A percentile compares a stretch with the other conserved stretches of the same genome.
Evolutionary conservation across 2,797 vertebrate species (phyloP).

Genomic region (Ctenochaetus hawaiiensis): DNA sequence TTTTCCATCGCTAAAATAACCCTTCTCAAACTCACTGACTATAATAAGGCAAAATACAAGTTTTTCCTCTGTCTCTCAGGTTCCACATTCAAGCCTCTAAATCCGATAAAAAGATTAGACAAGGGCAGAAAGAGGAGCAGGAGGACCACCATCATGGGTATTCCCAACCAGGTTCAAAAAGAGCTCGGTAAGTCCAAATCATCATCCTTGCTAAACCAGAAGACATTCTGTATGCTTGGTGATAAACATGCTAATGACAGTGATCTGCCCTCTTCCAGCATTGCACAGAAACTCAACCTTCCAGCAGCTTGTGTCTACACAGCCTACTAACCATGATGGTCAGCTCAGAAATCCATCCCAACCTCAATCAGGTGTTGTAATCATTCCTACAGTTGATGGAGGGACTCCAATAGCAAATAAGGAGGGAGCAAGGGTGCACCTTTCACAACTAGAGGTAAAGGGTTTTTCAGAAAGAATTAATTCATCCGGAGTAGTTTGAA

Average conservation of each 20-base stretch:
- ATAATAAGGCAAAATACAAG: neutral
- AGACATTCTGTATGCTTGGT: neutral
- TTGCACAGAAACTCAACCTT: conserved; percentile 79
- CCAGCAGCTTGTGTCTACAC: conserved; percentile 67
- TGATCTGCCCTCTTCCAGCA: conserved; percentile 63
- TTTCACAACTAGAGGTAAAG: conserved; percentile 88
- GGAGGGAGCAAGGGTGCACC: conserved; percentile 87
- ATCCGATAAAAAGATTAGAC: conserved; percentile 81
- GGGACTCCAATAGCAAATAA: conserved; percentile 69
- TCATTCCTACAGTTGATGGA: conserved; percentile 90
- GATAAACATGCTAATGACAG: conserved; percentile 16
- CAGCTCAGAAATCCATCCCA: conserved; percentile 38
- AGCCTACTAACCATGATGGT: conserved; percentile 48
- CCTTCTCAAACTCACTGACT: conserved; percentile 2
- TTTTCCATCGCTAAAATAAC: neutral
- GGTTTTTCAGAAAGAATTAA: neutral
- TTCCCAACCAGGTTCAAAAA: conserved; percentile 95
- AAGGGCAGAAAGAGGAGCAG: conserved; percentile 87
- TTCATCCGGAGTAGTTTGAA: neutral
- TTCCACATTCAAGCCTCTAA: conserved; percentile 87
- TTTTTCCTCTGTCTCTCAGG: conserved; percentile 62
- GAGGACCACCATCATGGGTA: conserved; percentile 95
- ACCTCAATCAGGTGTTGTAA: conserved; percentile 62
- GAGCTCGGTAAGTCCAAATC: conserved; percentile 89
- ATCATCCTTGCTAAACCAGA: neutral